Conservation (phyloP, 2,888 invertebrate genomes). For the Steinernema scapterisci region DNA sequence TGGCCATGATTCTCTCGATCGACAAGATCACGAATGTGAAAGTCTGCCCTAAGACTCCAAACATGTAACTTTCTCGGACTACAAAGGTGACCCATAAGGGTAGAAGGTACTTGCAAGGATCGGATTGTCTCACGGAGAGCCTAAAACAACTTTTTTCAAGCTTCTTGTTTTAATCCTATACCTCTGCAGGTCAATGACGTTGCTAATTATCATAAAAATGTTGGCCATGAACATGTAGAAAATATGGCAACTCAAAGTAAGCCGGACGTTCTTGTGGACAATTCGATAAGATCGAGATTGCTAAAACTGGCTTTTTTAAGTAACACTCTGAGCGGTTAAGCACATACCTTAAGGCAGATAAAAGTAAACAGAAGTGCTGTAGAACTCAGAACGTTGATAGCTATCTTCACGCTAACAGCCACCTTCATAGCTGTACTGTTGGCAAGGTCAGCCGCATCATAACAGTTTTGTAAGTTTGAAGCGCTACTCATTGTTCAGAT, state of each 20-base stretch:
- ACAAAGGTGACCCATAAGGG: slow-evolving; percentile 10
- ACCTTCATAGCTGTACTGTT: slow-evolving; percentile 5
- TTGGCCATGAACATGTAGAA: slow-evolving; percentile 6
- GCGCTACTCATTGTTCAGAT: too few relatives aligned
- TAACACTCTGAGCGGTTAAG: not conserved
- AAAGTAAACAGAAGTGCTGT: not conserved
- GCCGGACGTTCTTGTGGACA: slow-evolving; percentile 6
- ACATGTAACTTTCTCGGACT: slow-evolving; percentile 14
- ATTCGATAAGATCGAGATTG: not conserved
- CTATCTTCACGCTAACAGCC: not conserved
- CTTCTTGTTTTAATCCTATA: not conserved
- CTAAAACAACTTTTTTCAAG: not conserved
- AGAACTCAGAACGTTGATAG: not conserved
- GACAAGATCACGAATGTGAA: slow-evolving; percentile 1
- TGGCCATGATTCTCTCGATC: slow-evolving; percentile 8
- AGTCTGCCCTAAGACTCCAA: slow-evolving; percentile 10
- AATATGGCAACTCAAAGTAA: not conserved
- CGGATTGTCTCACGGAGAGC: not conserved
- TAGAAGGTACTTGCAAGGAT: not conserved
- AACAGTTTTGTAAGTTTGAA: not conserved
- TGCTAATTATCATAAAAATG: not conserved
- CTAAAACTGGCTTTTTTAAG: not conserved
- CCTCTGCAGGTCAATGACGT: not conserved
- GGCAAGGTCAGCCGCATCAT: not conserved
- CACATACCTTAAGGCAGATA: not conserved